These are phyloP conservation scores for Drosophila nikananu DNA, from an alignment of 1,140 invertebrate species.

Conservation along the genomic window DNA sequence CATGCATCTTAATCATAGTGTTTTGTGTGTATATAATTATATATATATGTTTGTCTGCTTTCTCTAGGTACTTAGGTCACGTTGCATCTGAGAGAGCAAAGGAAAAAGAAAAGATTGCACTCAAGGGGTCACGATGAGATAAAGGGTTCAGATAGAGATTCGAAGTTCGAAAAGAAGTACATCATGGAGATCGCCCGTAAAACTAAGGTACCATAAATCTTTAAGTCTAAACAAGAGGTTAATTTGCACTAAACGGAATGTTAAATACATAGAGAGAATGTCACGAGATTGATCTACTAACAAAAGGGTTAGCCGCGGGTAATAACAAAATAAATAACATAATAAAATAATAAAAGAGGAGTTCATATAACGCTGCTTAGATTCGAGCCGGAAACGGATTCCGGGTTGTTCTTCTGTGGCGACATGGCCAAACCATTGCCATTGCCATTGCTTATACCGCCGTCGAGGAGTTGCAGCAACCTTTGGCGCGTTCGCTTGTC, in stretches of 20 bases:
- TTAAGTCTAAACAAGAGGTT: constrained; percentile 56
- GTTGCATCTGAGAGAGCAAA: constrained; percentile 34
- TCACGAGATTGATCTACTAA: constrained; percentile 58
- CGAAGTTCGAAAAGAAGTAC: constrained; percentile 61
- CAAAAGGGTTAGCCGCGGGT: constrained; percentile 35
- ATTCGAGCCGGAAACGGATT: constrained; percentile 50
- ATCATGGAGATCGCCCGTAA: constrained; percentile 69
- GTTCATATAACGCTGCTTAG: constrained; percentile 71
- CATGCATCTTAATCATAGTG: constrained; percentile 45
- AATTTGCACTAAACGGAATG: constrained; percentile 78
- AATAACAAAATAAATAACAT: constrained; percentile 66
- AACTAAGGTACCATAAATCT: constrained; percentile 43
- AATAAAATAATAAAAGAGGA: constrained; percentile 12
- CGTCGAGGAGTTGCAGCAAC: constrained; percentile 88
- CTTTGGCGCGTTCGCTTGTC: constrained; percentile 94
- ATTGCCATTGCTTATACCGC: constrained; percentile 28
- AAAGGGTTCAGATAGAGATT: constrained; percentile 18
- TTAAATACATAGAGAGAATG: constrained; percentile 52
- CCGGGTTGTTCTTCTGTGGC: constrained; percentile 43
- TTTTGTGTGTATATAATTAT: constrained; percentile 43
- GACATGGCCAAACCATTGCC: constrained; percentile 3
- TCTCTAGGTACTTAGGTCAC: constrained; percentile 79
- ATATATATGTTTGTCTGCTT: constrained; percentile 47
- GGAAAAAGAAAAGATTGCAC: constrained; percentile 49
- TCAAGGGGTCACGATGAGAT: constrained; percentile 26